Base-by-base conservation (phyloP, 2,797 vertebrate species). In the Champsocephalus esox region DNA sequence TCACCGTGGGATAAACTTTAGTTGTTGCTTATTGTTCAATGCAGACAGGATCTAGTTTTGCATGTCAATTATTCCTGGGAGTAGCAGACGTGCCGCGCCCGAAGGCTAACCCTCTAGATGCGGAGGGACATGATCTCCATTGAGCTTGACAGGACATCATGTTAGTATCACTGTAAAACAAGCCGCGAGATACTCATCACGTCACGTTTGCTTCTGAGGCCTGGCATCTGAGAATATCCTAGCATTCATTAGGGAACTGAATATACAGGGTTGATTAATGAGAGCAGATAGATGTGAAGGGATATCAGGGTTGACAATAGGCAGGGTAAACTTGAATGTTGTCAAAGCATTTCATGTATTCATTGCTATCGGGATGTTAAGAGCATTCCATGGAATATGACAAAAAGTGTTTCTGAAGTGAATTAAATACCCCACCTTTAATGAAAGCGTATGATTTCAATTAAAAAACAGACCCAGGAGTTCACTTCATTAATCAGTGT, bases 41-140 rank as follows among this genome's bases (percentile, higher is more conserved):
- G 56, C 57, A 57, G 46, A 63, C 51, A 51, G 46, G 80, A 61
- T 77, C 3, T 44, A 56, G 13, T 73, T 38, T 38, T 70, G 70
- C 66, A 58, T 49, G 64, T 58, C 63, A 71, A 80, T 45, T 77
- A 49, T 54, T 76, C 59, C 62, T 66, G 73, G 82, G 83, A 85
- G 79, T 54, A 66, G 73, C 81, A 75, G 73, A 21, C 13, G 28
- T 64, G 73, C 61, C 8, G 59, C 32, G 10, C 60, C 80, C 1
- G 11, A 38, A 51, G 77, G 77, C 12, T 0, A 74, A 59, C 12
- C 3, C n/a, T n/a, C 24, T n/a, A 17, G 5, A 57, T 13, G 7
- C 10, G 32, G 78, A 78, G 34, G 50, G 69, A 66, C 44, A 59
- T 83, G 76, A 87, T 74, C 73, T 64, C 48, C 21, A 73, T 60